These are phyloP conservation scores for Gyps fulvus DNA, from an alignment of 2,113 vertebrate species.

Conservation along the genomic window DNA sequence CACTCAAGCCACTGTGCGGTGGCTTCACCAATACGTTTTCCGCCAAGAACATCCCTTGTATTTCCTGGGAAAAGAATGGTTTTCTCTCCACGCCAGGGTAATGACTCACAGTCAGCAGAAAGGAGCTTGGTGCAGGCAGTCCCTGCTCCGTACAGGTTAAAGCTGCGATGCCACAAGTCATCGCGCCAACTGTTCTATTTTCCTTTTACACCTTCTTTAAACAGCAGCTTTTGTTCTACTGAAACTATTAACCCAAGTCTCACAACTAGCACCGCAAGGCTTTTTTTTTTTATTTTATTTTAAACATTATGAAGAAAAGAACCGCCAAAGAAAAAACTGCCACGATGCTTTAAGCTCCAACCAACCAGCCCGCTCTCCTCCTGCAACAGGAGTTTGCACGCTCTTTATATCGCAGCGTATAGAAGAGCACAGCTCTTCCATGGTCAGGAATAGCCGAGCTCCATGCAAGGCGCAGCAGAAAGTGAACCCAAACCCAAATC, in stretches of 20 bases:
- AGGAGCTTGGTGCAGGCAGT: not conserved
- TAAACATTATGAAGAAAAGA: not conserved
- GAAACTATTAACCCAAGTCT: not conserved
- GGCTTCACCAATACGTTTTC: rapidly evolving
- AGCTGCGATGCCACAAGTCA: rapidly evolving
- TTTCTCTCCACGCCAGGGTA: rapidly evolving
- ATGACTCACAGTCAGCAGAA: rapidly evolving
- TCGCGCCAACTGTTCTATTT: rapidly evolving
- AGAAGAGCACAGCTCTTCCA: no score
- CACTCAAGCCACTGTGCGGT: not conserved
- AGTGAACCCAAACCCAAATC: not conserved
- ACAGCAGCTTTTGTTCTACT: not conserved
- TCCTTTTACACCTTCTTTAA: not conserved
- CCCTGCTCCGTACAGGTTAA: no score
- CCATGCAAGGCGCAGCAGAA: rapidly evolving
- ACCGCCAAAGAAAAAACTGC: not conserved
- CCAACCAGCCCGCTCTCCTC: not conserved
- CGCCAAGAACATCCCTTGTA: rapidly evolving
- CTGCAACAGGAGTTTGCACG: rapidly evolving
- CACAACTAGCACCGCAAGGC: no score
- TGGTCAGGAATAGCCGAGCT: not conserved
- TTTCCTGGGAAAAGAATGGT: not conserved
- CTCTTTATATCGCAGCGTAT: rapidly evolving
- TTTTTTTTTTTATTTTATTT: not conserved
- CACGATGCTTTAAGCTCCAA: no score